Conservation (phyloP, 2,888 invertebrate species). For the Agonopterix heracliana region DNA sequence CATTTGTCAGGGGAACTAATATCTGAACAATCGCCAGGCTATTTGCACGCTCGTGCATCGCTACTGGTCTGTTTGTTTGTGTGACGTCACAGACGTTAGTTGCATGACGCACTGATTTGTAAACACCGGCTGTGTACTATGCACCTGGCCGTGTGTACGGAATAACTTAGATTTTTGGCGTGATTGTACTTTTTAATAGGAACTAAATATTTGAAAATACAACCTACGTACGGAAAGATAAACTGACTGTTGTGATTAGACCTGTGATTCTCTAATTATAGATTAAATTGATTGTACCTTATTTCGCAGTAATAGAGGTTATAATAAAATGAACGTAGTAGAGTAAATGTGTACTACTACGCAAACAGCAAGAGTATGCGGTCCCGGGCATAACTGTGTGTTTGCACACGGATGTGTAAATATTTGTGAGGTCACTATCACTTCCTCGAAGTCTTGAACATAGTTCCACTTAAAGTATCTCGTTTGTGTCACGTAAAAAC, state of each 20-base stretch:
- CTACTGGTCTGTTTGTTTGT: conserved; percentile 31
- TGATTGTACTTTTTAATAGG: too few relatives aligned
- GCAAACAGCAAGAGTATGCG: not conserved
- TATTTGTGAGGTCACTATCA: conserved; percentile 13
- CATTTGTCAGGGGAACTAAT: conserved; percentile 57
- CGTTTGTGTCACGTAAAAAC: too few relatives aligned
- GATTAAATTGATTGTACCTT: too few relatives aligned
- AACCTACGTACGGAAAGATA: too few relatives aligned
- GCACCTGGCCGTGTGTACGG: not conserved
- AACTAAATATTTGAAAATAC: too few relatives aligned
- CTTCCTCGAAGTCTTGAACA: conserved; percentile 4
- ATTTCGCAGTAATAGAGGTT: not conserved
- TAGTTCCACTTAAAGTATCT: not conserved
- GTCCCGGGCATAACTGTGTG: conserved; percentile 9
- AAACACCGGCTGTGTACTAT: conserved; percentile 27
- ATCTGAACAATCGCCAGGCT: conserved; percentile 48
- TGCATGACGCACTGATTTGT: conserved; percentile 31
- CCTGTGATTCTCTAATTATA: too few relatives aligned
- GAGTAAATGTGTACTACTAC: not conserved
- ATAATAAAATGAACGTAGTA: not conserved
- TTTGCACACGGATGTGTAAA: conserved; percentile 10
- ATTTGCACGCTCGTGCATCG: conserved; percentile 36
- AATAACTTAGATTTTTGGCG: too few relatives aligned
- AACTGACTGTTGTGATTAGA: too few relatives aligned
- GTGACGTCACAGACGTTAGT: conserved; percentile 37